These are phyloP conservation scores for Ctena decussata DNA, from an alignment of 2,888 invertebrate genomes.

Conservation along the genomic window DNA sequence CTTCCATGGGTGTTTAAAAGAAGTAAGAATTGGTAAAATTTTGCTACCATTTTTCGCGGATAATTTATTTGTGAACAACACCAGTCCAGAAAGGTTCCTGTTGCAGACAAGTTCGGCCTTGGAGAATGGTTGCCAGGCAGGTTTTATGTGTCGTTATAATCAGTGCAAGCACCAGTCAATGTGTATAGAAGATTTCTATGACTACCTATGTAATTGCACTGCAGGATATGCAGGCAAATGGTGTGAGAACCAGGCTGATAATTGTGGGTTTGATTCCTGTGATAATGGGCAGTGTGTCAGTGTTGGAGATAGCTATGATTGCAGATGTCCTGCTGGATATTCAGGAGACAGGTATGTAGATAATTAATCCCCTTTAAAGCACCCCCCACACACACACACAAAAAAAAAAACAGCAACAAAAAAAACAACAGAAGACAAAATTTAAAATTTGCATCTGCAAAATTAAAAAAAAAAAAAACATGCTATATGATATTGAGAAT, in stretches of 20 bases:
- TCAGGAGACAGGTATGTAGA: slow-evolving; percentile 74
- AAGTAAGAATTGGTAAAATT: slow-evolving; percentile 94
- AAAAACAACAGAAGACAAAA: too few relatives aligned
- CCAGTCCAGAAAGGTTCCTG: slow-evolving; percentile 68
- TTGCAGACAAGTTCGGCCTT: slow-evolving; percentile 22
- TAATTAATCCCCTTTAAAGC: too few relatives aligned
- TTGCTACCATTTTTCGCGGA: slow-evolving; percentile 95
- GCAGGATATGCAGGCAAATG: slow-evolving; percentile 76
- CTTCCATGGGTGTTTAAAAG: slow-evolving; percentile 95
- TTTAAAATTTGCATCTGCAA: too few relatives aligned
- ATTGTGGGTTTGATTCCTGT: slow-evolving; percentile 92
- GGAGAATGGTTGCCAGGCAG: slow-evolving; percentile 54
- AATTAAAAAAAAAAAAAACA: too few relatives aligned
- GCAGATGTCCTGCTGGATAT: slow-evolving; percentile 79
- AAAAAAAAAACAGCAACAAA: too few relatives aligned
- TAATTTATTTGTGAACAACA: slow-evolving; percentile 70
- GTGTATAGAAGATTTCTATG: slow-evolving; percentile 80
- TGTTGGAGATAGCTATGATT: slow-evolving; percentile 68
- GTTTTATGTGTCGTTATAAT: slow-evolving; percentile 43
- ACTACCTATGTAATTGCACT: slow-evolving; percentile 80
- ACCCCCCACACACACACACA: too few relatives aligned
- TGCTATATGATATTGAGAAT: too few relatives aligned
- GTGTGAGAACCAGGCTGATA: slow-evolving; percentile 90
- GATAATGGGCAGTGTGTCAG: slow-evolving; percentile 78
- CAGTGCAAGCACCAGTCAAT: slow-evolving; percentile 91